Conservation (phyloP, 2,113 vertebrate genomes). For the Reinhardtius hippoglossoides region DNA sequence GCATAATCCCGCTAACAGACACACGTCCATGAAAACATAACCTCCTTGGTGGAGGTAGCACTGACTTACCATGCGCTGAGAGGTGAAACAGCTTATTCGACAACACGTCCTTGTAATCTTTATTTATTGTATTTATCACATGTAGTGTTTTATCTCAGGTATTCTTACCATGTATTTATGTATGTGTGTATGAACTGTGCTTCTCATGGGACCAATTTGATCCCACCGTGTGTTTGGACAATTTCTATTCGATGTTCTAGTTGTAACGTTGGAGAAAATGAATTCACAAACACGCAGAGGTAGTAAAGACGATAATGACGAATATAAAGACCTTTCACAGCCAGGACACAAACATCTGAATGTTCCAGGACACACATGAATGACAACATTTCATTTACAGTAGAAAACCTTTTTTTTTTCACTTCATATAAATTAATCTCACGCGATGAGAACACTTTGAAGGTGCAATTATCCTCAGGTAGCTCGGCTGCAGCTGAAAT, state of each 20-base stretch:
- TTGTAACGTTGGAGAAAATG: neutral
- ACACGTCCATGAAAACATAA: no score
- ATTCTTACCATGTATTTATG: no score
- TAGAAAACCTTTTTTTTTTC: neutral
- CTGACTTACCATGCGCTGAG: no score
- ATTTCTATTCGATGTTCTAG: neutral
- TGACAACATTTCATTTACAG: neutral
- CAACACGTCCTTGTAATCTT: no score
- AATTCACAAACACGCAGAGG: neutral
- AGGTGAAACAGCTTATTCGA: no score
- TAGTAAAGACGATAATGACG: neutral
- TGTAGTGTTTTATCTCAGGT: no score
- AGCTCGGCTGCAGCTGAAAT: slow-evolving; percentile 11
- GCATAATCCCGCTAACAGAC: no score
- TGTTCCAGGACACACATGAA: neutral
- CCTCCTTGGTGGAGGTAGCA: no score
- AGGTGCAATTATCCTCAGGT: slow-evolving; percentile 11
- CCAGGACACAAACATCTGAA: neutral
- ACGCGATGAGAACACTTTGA: slow-evolving; percentile 5
- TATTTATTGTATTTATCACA: no score
- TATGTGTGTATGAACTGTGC: no score
- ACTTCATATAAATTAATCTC: neutral
- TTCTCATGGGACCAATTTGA: neutral
- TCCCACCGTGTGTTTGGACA: neutral
- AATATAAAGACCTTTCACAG: neutral